Percentiles rank a stretch among this genome's conserved stretches.
These are phyloP conservation scores for Rhagoletis zephyria DNA, from an alignment of 1,140 invertebrate genomes.

Conservation along the genomic window DNA sequence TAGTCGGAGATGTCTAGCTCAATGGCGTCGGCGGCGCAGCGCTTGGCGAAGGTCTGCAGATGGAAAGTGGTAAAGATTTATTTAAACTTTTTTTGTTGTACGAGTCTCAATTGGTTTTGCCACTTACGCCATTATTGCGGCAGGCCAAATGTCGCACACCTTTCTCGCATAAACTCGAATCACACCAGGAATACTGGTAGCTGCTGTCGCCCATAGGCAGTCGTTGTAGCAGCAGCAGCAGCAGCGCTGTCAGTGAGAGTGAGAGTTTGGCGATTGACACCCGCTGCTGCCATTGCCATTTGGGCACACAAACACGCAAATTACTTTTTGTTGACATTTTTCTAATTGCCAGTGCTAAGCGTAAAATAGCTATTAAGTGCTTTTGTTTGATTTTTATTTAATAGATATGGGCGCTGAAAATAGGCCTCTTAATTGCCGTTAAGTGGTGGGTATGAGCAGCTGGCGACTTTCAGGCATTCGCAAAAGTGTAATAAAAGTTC, in stretches of 20 bases:
- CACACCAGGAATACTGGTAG: constrained; percentile 65
- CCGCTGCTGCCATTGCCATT: neutral
- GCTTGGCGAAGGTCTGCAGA: constrained; percentile 62
- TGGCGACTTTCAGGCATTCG: neutral
- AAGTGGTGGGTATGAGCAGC: neutral
- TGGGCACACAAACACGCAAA: neutral
- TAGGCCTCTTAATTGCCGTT: neutral
- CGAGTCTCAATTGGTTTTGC: neutral
- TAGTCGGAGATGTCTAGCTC: constrained; percentile 65
- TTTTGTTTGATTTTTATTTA: neutral
- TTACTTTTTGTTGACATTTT: constrained; percentile 25
- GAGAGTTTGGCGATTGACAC: neutral
- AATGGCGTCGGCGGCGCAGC: constrained; percentile 66
- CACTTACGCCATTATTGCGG: constrained; percentile 66
- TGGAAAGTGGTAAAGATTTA: neutral
- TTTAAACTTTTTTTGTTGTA: neutral
- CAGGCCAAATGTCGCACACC: constrained; percentile 66
- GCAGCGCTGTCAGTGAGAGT: neutral
- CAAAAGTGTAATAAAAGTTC: neutral
- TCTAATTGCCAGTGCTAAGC: neutral
- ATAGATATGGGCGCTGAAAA: neutral
- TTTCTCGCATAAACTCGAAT: constrained; percentile 62
- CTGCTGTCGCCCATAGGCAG: neutral
- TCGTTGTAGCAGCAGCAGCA: neutral
- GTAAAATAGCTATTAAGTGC: neutral